Base-by-base conservation (phyloP, 1,140 invertebrate species). In the Drosophila varians region DNA sequence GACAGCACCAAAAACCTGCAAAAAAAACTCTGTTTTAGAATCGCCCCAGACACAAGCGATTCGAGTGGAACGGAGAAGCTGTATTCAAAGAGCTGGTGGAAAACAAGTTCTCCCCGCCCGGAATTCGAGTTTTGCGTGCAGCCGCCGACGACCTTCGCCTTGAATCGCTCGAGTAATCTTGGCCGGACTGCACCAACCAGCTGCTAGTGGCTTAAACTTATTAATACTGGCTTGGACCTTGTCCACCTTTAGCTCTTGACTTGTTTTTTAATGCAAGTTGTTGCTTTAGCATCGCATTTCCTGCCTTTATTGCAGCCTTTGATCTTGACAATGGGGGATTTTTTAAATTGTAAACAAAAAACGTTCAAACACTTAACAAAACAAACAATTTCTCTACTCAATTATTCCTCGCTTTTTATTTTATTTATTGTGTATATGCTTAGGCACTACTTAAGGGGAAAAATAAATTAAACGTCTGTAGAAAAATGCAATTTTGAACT, bases 61-160 rank as follows among this genome's bases (percentile, higher is more conserved):
- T 14, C 36, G 25, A 36, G 26, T 4, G 1, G 28, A 45, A 34
- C 11, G 58, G 47, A 52, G 80, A 86, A 84, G 80, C 79, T 86
- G 80, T 43, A 19, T 21, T 36, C 53, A 52, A 68, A n/a, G 38
- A 52, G 14, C 46, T 31, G 21, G 38, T 31, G 43, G 28, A 55
- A 65, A 77, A 77, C 48, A 25, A 49, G 74, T 68, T 71, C 68
- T 58, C 42, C 31, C 45, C 31, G n/a, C 40, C 9, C 38, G 16
- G 16, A 42, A 42, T 9, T 53, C 43, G 61, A 45, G 56, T 66
- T 38, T 38, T 43, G 64, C 64, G 45, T 66, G 62, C 62, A 52
- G 62, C 60, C 25, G 40, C 36, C 28, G 46, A 14, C 23, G 56
- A 73, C 69, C 69, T 73, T 73, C 69, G 69, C 69, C 69, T 73